Evolutionary conservation across 2,113 vertebrate genomes (phyloP).

Genomic region (Alethe diademata): DNA sequence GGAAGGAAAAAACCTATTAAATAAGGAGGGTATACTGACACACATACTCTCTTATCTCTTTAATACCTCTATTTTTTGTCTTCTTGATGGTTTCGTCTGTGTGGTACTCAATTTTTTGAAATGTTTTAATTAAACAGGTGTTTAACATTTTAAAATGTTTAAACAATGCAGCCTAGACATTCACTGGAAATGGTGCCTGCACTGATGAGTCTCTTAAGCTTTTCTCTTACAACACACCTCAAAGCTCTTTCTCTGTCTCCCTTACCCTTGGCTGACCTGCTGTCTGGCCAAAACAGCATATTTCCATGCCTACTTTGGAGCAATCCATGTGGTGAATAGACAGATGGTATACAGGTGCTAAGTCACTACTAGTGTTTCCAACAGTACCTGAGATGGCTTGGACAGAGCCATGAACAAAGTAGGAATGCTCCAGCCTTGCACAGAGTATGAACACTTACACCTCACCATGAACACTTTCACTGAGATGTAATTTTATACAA

Average conservation of each 20-base stretch:
- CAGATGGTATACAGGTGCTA: not conserved
- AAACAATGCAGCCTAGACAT: not conserved
- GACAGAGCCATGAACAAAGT: not conserved
- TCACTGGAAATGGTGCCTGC: not conserved
- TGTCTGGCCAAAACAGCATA: not conserved
- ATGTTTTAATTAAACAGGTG: not conserved
- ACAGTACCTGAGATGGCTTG: not conserved
- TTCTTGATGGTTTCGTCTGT: accelerated
- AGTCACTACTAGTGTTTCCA: not conserved
- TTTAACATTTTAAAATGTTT: not conserved
- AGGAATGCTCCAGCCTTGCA: not conserved
- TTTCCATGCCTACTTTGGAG: not conserved
- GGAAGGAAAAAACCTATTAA: not conserved
- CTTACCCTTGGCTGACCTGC: not conserved
- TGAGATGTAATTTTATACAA: not conserved
- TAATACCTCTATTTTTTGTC: not conserved
- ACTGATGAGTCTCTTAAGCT: not conserved
- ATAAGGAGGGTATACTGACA: not conserved
- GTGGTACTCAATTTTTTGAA: not conserved
- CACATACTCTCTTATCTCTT: not conserved
- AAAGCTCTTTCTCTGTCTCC: not conserved
- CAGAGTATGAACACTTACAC: not conserved
- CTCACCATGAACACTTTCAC: not conserved
- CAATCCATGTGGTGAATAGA: not conserved
- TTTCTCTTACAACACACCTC: not conserved